Evolutionary conservation across 2,888 invertebrate genomes (phyloP).

Genomic region (Latrodectus hesperus): DNA sequence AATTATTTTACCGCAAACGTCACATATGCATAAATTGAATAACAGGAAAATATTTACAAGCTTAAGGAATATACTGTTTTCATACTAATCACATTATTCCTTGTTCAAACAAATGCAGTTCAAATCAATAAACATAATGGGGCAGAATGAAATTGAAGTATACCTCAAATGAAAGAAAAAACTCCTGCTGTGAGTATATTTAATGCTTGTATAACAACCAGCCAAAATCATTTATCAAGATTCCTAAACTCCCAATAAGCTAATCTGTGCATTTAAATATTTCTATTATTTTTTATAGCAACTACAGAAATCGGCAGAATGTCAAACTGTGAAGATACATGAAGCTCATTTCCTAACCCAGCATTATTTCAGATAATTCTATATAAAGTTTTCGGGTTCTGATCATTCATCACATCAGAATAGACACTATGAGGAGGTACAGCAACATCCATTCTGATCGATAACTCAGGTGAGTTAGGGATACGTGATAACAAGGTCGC

Average conservation of each 20-base stretch:
- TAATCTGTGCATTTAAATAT: conserved; percentile 4
- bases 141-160: neutral
- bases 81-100: too few relatives aligned
- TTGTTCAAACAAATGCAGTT: too few relatives aligned
- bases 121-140: too few relatives aligned
- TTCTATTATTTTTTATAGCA: neutral
- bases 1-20: too few relatives aligned
- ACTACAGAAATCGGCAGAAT: neutral
- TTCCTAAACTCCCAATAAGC: neutral
- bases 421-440: neutral
- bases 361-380: conserved; percentile 2
- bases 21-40: too few relatives aligned
- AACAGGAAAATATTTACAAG: too few relatives aligned
- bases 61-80: too few relatives aligned
- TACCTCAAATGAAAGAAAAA: neutral
- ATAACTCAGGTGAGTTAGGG: neutral
- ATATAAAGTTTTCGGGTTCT: neutral
- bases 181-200: neutral
- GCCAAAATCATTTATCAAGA: neutral
- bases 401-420: neutral
- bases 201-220: neutral
- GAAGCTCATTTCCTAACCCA: neutral
- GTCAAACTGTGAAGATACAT: conserved; percentile 1
- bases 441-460: neutral
- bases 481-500: conserved; percentile 3